Evolutionary conservation across 1,140 invertebrate genomes (phyloP).

Genomic region (Macrobrachium nipponense): DNA sequence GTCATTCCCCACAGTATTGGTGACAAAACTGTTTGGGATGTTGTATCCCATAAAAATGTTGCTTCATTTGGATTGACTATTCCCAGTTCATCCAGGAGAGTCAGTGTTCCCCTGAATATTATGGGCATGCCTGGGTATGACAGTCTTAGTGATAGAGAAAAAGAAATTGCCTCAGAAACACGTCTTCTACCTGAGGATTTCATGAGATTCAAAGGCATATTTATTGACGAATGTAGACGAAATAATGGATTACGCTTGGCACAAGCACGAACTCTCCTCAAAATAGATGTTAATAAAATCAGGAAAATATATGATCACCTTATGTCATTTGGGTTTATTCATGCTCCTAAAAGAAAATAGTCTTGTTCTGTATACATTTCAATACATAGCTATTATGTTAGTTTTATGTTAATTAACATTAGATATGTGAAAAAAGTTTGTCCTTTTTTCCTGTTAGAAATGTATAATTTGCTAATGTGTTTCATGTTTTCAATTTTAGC

Average conservation of each 20-base stretch:
- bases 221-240: slow-evolving; percentile 82
- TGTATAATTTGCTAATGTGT: no score
- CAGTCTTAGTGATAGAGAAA: slow-evolving; percentile 79
- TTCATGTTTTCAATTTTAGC: no score
- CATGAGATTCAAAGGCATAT: slow-evolving; percentile 79
- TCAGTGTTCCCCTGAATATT: slow-evolving; percentile 80
- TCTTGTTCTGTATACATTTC: background rate
- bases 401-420: no score
- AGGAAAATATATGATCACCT: slow-evolving; percentile 89
- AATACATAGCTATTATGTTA: background rate
- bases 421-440: no score
- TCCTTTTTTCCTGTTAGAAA: no score
- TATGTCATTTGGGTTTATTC: slow-evolving; percentile 78
- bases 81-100: slow-evolving; percentile 63
- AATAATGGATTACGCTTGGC: slow-evolving; percentile 78
- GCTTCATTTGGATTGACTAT: slow-evolving; percentile 16
- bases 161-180: slow-evolving; percentile 79
- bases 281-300: slow-evolving; percentile 95
- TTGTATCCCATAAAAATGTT: slow-evolving; percentile 23
- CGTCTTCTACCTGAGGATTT: slow-evolving; percentile 83
- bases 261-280: slow-evolving; percentile 84
- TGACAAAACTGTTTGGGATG: slow-evolving; percentile 19
- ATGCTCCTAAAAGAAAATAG: slow-evolving; percentile 64
- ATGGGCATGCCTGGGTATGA: slow-evolving; percentile 83
- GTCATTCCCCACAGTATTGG: slow-evolving; percentile 47